Base-by-base conservation (phyloP, 2,888 invertebrate species). In the Tenthredo scrophulariae region DNA sequence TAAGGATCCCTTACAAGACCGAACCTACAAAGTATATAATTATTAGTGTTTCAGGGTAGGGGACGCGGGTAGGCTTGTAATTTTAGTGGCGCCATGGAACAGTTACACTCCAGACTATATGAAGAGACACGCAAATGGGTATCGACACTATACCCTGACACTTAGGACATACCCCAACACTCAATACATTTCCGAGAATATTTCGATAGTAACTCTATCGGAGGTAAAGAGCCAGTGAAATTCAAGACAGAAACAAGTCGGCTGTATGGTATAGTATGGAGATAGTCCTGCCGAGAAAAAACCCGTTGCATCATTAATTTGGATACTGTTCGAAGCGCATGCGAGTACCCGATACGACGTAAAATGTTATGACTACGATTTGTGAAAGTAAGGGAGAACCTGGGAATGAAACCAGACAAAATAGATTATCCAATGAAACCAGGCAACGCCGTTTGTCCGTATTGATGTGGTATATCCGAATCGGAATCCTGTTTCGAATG, bases 81-180 rank as follows among this genome's bases (percentile, higher is more conserved):
- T 93, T 93, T 83, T 92, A 89, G 90, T 93, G 93, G 93, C 93
- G 93, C 93, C 93, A 93, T 87, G 89, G 89, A 89, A 89, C 89
- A 88, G 86, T 88, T 88, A 85, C 85, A 83, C 54, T 40, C 87
- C 88, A 88, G 86, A 89, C 90, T 91, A 91, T 50, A 80, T 40
- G 6, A 83, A 92, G 93, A 92, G 93, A 93, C 93, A 93, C 91
- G 91, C 91, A 90, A 92, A 89, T 91, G 90, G 83, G 70, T 26
- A 65, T 83, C n/a, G n/a, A 37, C n/a, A 65, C 83, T 26, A 62
- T 18, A 67, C 29, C 6, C 33, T 33, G 67, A 67, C 67, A 33
- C 29, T 18, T 33, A 18, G 10, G 33, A 18, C 67, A 67, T 15
- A 67, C 67, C 67, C 2, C 0, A 7, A 18, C 6, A 13, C 33